Evolutionary conservation across 2,888 invertebrate species (phyloP).

Genomic region (Caenorhabditis macrosperma): DNA sequence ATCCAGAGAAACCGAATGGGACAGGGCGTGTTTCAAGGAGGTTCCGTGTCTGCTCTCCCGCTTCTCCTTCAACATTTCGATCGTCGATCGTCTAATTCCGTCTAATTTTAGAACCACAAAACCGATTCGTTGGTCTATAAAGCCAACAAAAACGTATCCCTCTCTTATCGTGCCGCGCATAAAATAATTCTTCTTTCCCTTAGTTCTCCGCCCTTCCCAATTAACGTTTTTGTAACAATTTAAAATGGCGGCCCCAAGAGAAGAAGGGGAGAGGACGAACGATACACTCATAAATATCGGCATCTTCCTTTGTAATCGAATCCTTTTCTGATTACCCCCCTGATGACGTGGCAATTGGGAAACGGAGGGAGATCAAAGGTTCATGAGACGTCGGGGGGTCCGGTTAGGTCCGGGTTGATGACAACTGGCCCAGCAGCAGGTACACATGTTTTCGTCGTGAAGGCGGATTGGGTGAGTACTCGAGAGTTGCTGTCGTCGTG

Average conservation of each 20-base stretch:
- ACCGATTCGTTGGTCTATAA: constrained; percentile 24
- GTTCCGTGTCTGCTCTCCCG: too few species aligned
- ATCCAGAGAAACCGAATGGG: too few species aligned
- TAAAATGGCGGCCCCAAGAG: constrained; percentile 38
- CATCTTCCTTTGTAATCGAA: constrained; percentile 39
- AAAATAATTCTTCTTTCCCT: constrained; percentile 12
- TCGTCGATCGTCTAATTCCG: constrained; percentile 9
- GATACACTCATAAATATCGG: constrained; percentile 55
- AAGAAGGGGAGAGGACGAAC: constrained; percentile 26
- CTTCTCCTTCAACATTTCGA: background rate
- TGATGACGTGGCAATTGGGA: constrained; percentile 20
- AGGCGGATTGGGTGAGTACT: background rate
- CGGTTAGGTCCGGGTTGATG: background rate
- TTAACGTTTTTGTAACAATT: constrained; percentile 42
- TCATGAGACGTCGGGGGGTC: background rate
- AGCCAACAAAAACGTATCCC: constrained; percentile 12
- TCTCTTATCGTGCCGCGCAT: background rate
- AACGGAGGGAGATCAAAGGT: constrained; percentile 28
- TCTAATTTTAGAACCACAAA: constrained; percentile 29
- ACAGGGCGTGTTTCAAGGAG: too few species aligned
- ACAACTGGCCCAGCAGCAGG: background rate
- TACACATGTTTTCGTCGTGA: constrained; percentile 13
- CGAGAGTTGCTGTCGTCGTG: background rate
- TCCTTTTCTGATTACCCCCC: constrained; percentile 3
- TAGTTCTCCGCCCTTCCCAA: constrained; percentile 19